These are phyloP conservation scores for Lonchura striata DNA, from an alignment of 2,113 vertebrate species.

Conservation along the genomic window DNA sequence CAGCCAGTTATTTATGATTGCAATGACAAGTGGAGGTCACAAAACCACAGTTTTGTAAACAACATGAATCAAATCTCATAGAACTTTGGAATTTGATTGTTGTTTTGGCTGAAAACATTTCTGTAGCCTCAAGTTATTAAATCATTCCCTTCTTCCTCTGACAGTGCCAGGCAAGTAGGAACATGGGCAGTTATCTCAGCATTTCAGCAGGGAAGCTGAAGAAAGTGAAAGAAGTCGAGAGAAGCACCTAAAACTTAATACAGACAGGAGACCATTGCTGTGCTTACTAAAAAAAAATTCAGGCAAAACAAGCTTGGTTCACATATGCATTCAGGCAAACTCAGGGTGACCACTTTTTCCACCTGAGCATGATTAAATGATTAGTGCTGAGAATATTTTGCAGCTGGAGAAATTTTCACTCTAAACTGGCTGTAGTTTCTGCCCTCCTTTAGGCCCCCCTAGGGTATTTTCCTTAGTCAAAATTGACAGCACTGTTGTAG, in stretches of 20 bases:
- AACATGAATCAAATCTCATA: conserved; percentile 9
- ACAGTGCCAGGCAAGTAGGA: neutral
- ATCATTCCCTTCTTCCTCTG: neutral
- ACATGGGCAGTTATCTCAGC: neutral
- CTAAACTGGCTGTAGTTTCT: neutral
- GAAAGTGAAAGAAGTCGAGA: neutral
- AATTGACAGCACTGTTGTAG: neutral
- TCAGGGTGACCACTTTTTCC: neutral
- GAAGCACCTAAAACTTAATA: neutral
- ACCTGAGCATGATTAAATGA: neutral
- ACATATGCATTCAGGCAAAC: neutral
- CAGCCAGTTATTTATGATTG: neutral
- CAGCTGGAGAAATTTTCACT: neutral
- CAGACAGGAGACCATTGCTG: neutral
- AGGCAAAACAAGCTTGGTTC: neutral
- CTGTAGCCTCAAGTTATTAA: conserved; percentile 2
- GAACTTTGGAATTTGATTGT: conserved; percentile 20
- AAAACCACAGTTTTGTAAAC: conserved; percentile 22
- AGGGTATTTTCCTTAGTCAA: neutral
- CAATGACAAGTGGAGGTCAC: conserved; percentile 16
- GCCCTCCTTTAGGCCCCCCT: neutral
- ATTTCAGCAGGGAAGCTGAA: neutral
- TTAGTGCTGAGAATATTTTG: neutral
- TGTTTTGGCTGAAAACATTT: conserved; percentile 16
- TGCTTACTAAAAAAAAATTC: neutral